A percentile compares a stretch with the other conserved stretches of the same genome.
These are phyloP conservation scores for Cavia aperea DNA, from an alignment of 2,113 vertebrate genomes.

Conservation along the genomic window DNA sequence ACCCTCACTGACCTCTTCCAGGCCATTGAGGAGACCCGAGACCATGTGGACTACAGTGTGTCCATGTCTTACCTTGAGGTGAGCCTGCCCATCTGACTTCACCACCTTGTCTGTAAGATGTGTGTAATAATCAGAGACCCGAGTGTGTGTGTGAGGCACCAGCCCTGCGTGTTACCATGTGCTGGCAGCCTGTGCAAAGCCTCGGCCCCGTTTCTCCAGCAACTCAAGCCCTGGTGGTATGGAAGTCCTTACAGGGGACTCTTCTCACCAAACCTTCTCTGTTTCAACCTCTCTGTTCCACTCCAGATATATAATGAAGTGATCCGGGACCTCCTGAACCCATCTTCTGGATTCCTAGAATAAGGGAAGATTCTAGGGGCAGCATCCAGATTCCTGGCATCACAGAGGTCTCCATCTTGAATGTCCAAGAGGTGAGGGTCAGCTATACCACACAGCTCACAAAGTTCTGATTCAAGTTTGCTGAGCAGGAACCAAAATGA, in stretches of 20 bases:
- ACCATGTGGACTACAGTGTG: conserved; percentile 64
- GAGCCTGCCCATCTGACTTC: background rate
- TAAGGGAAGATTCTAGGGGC: conserved; percentile 76
- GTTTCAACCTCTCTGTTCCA: background rate
- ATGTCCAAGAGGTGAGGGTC: conserved; percentile 75
- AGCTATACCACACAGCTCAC: background rate
- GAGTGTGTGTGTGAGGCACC: too few relatives aligned
- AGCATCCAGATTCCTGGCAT: conserved; percentile 77
- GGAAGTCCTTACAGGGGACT: background rate
- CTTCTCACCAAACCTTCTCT: background rate
- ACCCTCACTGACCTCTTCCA: conserved; percentile 75
- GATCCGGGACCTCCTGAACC: conserved; percentile 79
- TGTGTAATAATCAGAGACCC: too few relatives aligned
- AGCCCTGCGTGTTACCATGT: rapidly evolving
- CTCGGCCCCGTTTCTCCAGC: background rate
- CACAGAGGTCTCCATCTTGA: conserved; percentile 75
- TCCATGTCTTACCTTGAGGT: conserved; percentile 80
- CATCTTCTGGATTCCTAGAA: conserved; percentile 75
- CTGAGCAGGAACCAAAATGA: rapidly evolving
- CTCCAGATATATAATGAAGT: conserved; percentile 79
- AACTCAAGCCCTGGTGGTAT: rapidly evolving
- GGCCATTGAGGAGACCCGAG: conserved; percentile 65
- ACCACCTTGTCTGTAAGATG: background rate
- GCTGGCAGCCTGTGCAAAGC: background rate
- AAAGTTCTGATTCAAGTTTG: background rate